phyloP scores from a whole-genome alignment of 2,888 invertebrate genomes.

The Ornithoptera alexandrae region DNA sequence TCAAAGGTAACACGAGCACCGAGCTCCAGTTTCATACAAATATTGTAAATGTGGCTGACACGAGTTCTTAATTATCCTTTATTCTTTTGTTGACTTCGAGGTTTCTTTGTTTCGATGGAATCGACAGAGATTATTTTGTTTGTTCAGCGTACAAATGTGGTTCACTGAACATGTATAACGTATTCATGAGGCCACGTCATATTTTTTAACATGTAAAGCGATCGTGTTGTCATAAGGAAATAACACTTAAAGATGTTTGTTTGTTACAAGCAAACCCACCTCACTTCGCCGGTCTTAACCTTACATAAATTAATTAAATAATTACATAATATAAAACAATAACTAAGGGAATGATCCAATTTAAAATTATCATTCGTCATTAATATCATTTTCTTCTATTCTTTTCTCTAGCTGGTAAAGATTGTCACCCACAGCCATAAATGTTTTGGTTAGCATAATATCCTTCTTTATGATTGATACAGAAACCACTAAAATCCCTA shows the following conservation, averaged over 20 bases:
- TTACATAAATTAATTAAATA: too few species aligned
- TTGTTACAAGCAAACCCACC: too few species aligned
- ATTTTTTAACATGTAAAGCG: not conserved
- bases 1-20: constrained; percentile 4
- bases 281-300: too few species aligned
- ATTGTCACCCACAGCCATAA: too few species aligned
- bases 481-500: too few species aligned
- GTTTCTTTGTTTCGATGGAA: constrained; percentile 15
- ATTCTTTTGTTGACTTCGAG: constrained; percentile 6
- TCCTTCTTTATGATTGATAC: too few species aligned
- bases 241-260: not conserved
- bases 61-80: not conserved
- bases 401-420: too few species aligned
- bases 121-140: constrained; percentile 12
- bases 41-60: constrained; percentile 17
- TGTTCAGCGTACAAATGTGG: not conserved
- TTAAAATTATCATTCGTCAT: too few species aligned
- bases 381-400: too few species aligned
- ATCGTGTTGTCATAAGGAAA: not conserved
- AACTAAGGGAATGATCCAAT: too few species aligned
- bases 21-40: constrained; percentile 8
- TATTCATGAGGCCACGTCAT: not conserved
- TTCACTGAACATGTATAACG: not conserved
- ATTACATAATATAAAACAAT: too few species aligned
- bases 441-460: too few species aligned